Conservation (phyloP, 2,888 invertebrate species). For the Rhagonycha fulva region DNA sequence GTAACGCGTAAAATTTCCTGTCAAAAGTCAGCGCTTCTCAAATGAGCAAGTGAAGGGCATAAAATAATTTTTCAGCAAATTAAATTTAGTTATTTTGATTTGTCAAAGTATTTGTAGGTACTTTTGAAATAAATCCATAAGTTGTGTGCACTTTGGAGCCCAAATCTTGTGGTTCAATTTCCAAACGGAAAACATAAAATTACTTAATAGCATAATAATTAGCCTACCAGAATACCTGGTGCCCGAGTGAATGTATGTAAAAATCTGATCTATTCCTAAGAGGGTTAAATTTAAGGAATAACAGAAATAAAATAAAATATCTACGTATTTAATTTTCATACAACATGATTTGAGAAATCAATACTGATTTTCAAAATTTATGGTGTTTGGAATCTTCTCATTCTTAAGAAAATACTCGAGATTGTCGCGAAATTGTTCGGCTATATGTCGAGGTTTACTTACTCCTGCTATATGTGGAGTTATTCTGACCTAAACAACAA, state of each 20-base stretch:
- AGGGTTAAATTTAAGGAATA: not conserved
- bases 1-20: not conserved
- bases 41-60: not conserved
- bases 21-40: not conserved
- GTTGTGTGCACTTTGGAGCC: no score
- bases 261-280: no score
- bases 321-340: not conserved
- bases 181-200: no score
- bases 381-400: slow-evolving; percentile 48
- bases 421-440: slow-evolving; percentile 56
- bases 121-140: no score
- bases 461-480: slow-evolving; percentile 56
- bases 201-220: no score
- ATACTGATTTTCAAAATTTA: slow-evolving; percentile 54
- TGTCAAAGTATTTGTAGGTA: no score
- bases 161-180: no score
- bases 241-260: no score
- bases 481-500: slow-evolving; percentile 51
- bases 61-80: no score
- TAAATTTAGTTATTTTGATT: no score
- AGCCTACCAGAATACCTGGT: no score
- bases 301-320: not conserved
- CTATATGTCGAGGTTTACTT: slow-evolving; percentile 53
- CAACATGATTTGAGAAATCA: slow-evolving; percentile 38
- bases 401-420: slow-evolving; percentile 50